A percentile compares a stretch with the other conserved stretches of the same genome.
Evolutionary conservation across 2,797 vertebrate species (phyloP).

Genomic region (Cynopterus sphinx): DNA sequence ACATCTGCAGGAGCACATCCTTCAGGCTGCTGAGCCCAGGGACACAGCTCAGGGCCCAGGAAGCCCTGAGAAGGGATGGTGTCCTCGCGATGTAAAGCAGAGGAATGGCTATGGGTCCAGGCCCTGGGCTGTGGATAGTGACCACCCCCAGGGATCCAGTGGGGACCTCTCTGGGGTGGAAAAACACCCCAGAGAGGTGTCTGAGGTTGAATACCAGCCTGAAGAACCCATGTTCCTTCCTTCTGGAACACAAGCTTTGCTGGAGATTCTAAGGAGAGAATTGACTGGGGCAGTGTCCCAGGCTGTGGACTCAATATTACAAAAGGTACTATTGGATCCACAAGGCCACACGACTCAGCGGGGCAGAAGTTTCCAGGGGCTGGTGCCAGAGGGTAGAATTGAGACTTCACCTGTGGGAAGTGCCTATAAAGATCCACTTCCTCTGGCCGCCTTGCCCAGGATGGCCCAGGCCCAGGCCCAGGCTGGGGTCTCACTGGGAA

Average conservation of each 20-base stretch:
- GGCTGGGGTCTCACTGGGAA: conserved; percentile 85
- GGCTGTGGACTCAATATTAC: conserved; percentile 92
- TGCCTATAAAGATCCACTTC: conserved; percentile 48
- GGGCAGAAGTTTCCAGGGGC: conserved; percentile 70
- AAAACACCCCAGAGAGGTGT: neutral
- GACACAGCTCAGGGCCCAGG: conserved; percentile 59
- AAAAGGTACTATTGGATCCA: conserved; percentile 84
- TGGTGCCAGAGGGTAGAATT: conserved; percentile 67
- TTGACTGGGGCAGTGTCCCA: conserved; percentile 88
- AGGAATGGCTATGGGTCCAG: neutral
- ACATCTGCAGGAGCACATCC: conserved; percentile 91
- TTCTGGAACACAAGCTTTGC: conserved; percentile 84
- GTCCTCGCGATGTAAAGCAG: neutral
- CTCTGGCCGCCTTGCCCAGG: conserved; percentile 24
- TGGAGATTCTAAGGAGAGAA: conserved; percentile 91
- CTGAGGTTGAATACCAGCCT: neutral
- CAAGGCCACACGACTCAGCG: conserved; percentile 81
- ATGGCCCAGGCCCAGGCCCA: neutral
- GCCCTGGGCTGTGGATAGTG: neutral
- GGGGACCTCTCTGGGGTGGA: conserved; percentile 41
- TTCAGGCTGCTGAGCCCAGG: conserved; percentile 86
- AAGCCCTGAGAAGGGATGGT: neutral
- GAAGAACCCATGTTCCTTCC: conserved; percentile 60
- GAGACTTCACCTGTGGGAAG: conserved; percentile 44
- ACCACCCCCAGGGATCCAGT: conserved; percentile 63